These are phyloP conservation scores for Tamandua tetradactyla DNA, from an alignment of 2,797 vertebrate species.

Conservation along the genomic window DNA sequence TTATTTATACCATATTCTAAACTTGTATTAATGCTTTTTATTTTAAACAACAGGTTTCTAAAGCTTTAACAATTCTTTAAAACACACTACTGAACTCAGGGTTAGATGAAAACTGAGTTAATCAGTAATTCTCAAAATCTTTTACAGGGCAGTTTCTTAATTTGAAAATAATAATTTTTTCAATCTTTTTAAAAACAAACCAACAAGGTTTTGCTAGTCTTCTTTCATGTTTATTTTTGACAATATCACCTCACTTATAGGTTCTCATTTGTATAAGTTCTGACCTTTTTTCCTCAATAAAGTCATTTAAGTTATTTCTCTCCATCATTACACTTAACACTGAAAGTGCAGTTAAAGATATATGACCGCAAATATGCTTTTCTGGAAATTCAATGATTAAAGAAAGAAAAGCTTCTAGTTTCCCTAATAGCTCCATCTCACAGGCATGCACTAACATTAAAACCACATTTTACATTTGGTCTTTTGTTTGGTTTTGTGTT, in stretches of 20 bases:
- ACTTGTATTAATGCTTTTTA: not conserved
- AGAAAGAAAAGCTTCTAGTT: conserved; percentile 20
- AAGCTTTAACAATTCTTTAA: not conserved
- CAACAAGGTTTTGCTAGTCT: not conserved
- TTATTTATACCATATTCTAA: not conserved
- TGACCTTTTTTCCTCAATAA: not conserved
- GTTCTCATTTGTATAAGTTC: not conserved
- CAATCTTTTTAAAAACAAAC: no score
- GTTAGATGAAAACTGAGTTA: not conserved
- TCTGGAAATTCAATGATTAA: conserved; percentile 39
- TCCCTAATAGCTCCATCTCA: not conserved
- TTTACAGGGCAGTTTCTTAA: conserved; percentile 17
- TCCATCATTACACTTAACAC: not conserved
- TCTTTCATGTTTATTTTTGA: conserved; percentile 42
- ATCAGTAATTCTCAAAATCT: not conserved
- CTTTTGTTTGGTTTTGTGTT: not conserved
- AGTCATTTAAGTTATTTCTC: not conserved
- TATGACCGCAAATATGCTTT: not conserved
- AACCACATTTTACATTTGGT: not conserved
- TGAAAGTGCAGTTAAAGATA: conserved; percentile 29
- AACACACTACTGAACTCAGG: not conserved
- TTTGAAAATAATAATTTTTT: not conserved
- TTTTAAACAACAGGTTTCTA: not conserved
- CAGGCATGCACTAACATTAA: not conserved
- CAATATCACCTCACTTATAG: not conserved